These are phyloP conservation scores for Sminthopsis crassicaudata DNA, from an alignment of 2,113 vertebrate genomes.

Conservation along the genomic window DNA sequence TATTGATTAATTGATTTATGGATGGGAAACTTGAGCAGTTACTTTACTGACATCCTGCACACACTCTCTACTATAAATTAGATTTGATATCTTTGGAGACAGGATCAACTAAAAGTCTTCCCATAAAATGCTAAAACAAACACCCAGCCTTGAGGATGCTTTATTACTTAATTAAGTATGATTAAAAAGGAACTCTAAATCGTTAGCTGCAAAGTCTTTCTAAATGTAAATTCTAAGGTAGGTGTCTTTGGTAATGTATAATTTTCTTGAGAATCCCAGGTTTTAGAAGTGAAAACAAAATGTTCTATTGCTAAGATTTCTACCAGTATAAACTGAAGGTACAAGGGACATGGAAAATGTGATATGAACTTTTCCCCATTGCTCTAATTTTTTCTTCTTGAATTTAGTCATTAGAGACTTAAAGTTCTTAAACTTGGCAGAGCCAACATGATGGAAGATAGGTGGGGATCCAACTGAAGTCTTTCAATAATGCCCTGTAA, in stretches of 20 bases:
- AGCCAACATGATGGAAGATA: not conserved
- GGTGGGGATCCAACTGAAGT: not conserved
- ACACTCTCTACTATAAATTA: not conserved
- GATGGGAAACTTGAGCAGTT: not conserved
- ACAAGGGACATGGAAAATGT: not conserved
- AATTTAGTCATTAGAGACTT: slow-evolving; percentile 19
- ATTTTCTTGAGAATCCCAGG: not conserved
- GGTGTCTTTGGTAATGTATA: not conserved
- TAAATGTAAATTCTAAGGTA: slow-evolving; percentile 46
- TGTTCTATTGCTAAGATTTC: slow-evolving; percentile 20
- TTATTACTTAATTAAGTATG: slow-evolving; percentile 47
- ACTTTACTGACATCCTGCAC: not conserved
- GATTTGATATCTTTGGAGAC: slow-evolving; percentile 13
- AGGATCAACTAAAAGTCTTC: slow-evolving; percentile 1
- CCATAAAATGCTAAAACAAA: slow-evolving; percentile 24
- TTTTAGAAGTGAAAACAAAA: slow-evolving; percentile 41
- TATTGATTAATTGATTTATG: not conserved
- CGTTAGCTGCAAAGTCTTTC: slow-evolving; percentile 40
- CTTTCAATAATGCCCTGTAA: not conserved
- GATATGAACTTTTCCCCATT: not conserved
- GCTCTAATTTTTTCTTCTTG: slow-evolving; percentile 46
- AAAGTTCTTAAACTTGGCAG: not conserved
- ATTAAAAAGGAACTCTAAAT: slow-evolving; percentile 46
- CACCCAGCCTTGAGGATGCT: slow-evolving; percentile 2
- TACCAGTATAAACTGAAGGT: not conserved